phyloP scores from a whole-genome alignment of 2,888 invertebrate species.

The Hermaeophaga mercurialis region DNA sequence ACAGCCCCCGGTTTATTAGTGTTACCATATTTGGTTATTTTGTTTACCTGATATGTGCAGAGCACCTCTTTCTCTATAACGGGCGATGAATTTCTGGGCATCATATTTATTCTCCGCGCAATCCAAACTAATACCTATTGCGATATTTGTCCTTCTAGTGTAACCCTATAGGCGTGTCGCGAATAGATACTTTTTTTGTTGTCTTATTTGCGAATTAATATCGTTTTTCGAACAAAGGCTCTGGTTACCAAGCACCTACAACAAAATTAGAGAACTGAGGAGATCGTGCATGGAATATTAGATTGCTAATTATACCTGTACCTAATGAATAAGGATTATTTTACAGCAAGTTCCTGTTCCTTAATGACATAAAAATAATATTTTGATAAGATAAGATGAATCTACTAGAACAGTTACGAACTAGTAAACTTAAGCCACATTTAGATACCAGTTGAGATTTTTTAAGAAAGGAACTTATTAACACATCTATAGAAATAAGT shows the following conservation, averaged over 20 bases:
- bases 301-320: constrained; percentile 1
- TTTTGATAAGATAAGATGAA: too few species aligned
- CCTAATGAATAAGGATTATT: neutral
- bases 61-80: constrained; percentile 70
- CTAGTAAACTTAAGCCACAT: too few species aligned
- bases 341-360: too few species aligned
- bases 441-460: too few species aligned
- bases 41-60: constrained; percentile 69
- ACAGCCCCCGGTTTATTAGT: too few species aligned
- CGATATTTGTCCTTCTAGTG: constrained; percentile 18
- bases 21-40: neutral
- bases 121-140: constrained; percentile 9
- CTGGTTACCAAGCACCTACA: constrained; percentile 33
- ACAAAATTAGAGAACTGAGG: constrained; percentile 24
- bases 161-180: constrained; percentile 29
- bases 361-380: too few species aligned
- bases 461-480: too few species aligned
- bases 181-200: constrained; percentile 8
- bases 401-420: too few species aligned
- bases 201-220: constrained; percentile 20
- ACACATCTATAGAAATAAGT: too few species aligned
- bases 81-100: constrained; percentile 68
- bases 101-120: constrained; percentile 48
- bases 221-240: constrained; percentile 18
- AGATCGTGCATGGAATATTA: constrained; percentile 17